A percentile compares a stretch with the other conserved stretches of the same genome.
Evolutionary conservation across 2,888 invertebrate genomes (phyloP).

Genomic region (Machimus atricapillus): DNA sequence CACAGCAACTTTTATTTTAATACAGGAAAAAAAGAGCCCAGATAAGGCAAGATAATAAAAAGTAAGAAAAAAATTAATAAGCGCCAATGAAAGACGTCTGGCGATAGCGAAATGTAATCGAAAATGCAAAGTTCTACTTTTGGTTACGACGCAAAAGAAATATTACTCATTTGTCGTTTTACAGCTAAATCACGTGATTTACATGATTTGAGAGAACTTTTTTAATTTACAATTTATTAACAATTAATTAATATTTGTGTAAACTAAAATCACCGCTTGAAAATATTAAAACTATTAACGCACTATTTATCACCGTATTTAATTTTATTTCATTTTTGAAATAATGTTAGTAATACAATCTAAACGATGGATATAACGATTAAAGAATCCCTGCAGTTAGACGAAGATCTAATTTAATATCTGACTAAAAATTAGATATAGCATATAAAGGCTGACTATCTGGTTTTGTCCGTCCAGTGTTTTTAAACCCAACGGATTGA

Average conservation of each 20-base stretch:
- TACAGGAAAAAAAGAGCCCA: neutral
- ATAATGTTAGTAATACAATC: too few relatives aligned
- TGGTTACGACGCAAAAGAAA: slow-evolving; percentile 2
- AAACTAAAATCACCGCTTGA: neutral
- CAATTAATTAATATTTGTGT: neutral
- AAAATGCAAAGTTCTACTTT: slow-evolving; percentile 3
- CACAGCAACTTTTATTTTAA: neutral
- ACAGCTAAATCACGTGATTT: neutral
- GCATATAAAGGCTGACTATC: too few relatives aligned
- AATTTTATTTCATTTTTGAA: neutral
- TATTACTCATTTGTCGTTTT: neutral
- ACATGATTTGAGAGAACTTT: neutral
- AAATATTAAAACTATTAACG: neutral
- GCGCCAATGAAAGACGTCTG: neutral
- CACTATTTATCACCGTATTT: neutral
- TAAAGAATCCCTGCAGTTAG: too few relatives aligned
- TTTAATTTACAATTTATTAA: neutral
- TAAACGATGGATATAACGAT: too few relatives aligned
- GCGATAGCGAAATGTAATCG: neutral
- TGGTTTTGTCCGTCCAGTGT: too few relatives aligned
- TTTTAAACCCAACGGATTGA: too few relatives aligned
- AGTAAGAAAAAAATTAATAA: neutral
- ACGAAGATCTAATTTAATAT: too few relatives aligned
- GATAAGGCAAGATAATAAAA: neutral
- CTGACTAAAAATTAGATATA: too few relatives aligned